Evolutionary conservation across 2,113 vertebrate species (phyloP), one percentile per base, ranked within the genome.

Genomic region (Rynchops niger): DNA sequence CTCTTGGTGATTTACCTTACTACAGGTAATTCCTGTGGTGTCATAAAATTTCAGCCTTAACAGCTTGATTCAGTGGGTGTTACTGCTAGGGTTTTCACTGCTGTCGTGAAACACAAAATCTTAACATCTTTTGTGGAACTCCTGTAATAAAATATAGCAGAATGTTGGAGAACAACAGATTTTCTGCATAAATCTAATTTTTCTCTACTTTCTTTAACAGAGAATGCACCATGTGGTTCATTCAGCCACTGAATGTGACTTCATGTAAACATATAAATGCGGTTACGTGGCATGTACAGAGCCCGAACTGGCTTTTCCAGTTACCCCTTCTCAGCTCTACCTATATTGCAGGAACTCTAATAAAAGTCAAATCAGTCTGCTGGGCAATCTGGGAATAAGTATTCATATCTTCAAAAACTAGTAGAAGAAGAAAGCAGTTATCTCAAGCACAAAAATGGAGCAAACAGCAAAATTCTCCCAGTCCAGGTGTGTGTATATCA

Each of bases 271-370:
- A 27, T 38, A 15, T 29, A 34, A 40, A 49, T 40, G 12, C 0
- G 1, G 6, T 27, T 76, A 14, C 17, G 3, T 66, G n/a, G 11
- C 21, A 36, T 2, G 1, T 66, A 38, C 3, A 40, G 34, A 12
- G 18, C 12, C 43, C 36, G n/a, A 82, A 12, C 14, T 55, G 69
- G 15, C 34, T 23, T 91, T 58, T 89, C 23, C 18, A 36, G 21
- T 76, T 79, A 43, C 11, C 9, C 13, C 3, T 79, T 9, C 9
- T 38, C 43, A 50, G 15, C 13, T 63, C 18, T 63, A 21, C 29
- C 25, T 45, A 5, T 71, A 12, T 27, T 85, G 27, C 23, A 77
- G 45, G 77, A 80, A 77, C 16, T n/a, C 9, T 85, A 62, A 53
- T 36, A 55, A 53, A 86, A 86, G 19, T 67, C 19, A 47, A 11